Conservation (phyloP, 2,113 vertebrate genomes). For the Thomomys bottae region DNA sequence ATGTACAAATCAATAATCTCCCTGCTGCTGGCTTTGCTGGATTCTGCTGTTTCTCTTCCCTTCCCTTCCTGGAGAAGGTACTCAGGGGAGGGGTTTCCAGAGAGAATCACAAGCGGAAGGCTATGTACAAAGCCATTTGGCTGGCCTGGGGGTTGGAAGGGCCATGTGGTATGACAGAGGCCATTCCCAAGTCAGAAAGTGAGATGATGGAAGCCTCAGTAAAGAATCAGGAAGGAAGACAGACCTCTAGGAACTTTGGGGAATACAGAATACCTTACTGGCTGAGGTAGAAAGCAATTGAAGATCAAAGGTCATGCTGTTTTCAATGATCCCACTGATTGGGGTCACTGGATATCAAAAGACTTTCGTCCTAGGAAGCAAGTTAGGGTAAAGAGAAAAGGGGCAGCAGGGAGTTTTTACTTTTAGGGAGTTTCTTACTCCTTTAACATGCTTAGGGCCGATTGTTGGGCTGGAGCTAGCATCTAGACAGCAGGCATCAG, state of each 20-base stretch:
- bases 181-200: neutral
- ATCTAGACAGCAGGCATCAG: accelerated
- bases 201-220: neutral
- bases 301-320: neutral
- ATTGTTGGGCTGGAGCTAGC: neutral
- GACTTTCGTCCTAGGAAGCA: neutral
- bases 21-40: slow-evolving; percentile 52
- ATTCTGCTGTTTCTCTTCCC: slow-evolving; percentile 53
- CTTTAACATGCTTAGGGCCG: neutral
- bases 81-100: neutral
- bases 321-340: neutral
- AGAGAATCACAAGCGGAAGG: neutral
- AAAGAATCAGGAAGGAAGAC: neutral
- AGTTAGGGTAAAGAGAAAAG: neutral
- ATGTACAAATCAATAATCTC: slow-evolving; percentile 51
- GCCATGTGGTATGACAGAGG: neutral
- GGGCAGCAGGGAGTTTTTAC: neutral
- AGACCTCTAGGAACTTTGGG: neutral
- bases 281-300: neutral
- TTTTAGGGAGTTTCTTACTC: neutral
- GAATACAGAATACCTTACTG: neutral
- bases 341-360: neutral
- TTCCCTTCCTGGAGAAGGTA: slow-evolving; percentile 5
- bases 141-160: accelerated
- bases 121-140: neutral